Percentiles rank a stretch among this genome's conserved stretches.
phyloP scores from a whole-genome alignment of 2,888 invertebrate genomes.

The Drosophila atripex region DNA sequence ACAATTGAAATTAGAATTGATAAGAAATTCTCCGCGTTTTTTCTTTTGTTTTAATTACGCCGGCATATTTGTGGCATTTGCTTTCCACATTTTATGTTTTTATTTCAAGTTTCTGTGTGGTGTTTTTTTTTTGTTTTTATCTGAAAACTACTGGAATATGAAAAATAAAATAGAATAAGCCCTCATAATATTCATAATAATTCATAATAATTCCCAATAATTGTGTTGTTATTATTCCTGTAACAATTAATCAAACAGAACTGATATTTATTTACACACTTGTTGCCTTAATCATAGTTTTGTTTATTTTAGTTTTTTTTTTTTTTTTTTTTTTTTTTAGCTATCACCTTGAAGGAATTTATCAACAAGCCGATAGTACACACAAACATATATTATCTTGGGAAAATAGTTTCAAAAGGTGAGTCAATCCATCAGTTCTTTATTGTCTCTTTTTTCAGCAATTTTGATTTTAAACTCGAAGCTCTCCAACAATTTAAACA shows the following conservation, averaged over 20 bases:
- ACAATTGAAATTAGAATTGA: conserved; percentile 70
- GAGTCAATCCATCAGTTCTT: conserved; percentile 6
- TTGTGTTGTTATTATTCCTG: conserved; percentile 55
- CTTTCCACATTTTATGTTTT: conserved; percentile 1
- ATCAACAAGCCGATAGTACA: conserved; percentile 7
- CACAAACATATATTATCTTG: not conserved
- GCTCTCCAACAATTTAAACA: too few species aligned
- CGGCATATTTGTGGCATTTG: too few species aligned
- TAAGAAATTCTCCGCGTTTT: conserved; percentile 14
- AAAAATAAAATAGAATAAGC: not conserved
- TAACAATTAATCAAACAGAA: conserved; percentile 64
- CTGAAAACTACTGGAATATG: too few species aligned
- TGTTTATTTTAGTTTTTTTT: too few species aligned
- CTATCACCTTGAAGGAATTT: conserved; percentile 35
- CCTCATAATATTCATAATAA: not conserved
- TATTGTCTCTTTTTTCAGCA: not conserved
- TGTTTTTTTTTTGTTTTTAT: too few species aligned
- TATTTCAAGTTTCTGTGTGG: not conserved
- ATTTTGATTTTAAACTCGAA: not conserved
- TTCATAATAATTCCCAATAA: conserved; percentile 51
- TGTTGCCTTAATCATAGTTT: conserved; percentile 30
- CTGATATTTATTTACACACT: conserved; percentile 44
- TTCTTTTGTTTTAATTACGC: conserved; percentile 61
- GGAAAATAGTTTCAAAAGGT: not conserved
- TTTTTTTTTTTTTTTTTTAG: conserved; percentile 7